These are phyloP conservation scores for Drosophila heteroneura DNA, from an alignment of 2,888 invertebrate genomes.

Conservation along the genomic window DNA sequence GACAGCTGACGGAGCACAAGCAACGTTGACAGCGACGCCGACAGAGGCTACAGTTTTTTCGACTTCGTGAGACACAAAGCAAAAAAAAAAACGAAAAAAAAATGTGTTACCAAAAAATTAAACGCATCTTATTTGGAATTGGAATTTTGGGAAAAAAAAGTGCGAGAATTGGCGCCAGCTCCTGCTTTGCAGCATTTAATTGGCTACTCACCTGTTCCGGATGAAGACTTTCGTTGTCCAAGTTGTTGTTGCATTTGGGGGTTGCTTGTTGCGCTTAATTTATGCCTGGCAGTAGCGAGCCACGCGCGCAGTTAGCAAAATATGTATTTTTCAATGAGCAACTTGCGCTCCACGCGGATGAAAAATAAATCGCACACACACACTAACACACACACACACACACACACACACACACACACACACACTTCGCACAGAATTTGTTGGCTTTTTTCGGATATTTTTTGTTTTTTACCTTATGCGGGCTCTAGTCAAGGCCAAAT, in stretches of 20 bases:
- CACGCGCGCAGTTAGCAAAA: conserved; percentile 47
- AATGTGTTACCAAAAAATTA: conserved; percentile 25
- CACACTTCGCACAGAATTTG: conserved; percentile 1
- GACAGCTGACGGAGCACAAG: conserved; percentile 64
- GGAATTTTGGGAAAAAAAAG: conserved; percentile 3
- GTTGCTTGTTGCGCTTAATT: conserved; percentile 23
- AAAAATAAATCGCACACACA: conserved; percentile 62
- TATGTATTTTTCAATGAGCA: conserved; percentile 21
- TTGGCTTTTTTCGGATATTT: not conserved
- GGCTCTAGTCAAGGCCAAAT: conserved; percentile 36
- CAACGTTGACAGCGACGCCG: conserved; percentile 40
- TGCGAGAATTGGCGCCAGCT: conserved; percentile 20
- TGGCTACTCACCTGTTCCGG: conserved; percentile 52
- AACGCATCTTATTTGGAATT: conserved; percentile 29
- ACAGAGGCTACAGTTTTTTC: conserved; percentile 28
- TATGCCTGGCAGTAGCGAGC: conserved; percentile 25
- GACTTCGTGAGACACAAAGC: conserved; percentile 34
- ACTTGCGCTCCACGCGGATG: conserved; percentile 64
- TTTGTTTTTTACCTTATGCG: not conserved
- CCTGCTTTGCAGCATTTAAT: conserved; percentile 11
- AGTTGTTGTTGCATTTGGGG: conserved; percentile 33
- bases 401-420: conserved; percentile 49
- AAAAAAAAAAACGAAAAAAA: conserved; percentile 20
- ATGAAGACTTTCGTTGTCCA: conserved; percentile 35
- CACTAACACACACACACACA: conserved; percentile 35